Evolutionary conservation across 1,140 invertebrate species (phyloP).

Genomic region (Saxidomus purpurata): DNA sequence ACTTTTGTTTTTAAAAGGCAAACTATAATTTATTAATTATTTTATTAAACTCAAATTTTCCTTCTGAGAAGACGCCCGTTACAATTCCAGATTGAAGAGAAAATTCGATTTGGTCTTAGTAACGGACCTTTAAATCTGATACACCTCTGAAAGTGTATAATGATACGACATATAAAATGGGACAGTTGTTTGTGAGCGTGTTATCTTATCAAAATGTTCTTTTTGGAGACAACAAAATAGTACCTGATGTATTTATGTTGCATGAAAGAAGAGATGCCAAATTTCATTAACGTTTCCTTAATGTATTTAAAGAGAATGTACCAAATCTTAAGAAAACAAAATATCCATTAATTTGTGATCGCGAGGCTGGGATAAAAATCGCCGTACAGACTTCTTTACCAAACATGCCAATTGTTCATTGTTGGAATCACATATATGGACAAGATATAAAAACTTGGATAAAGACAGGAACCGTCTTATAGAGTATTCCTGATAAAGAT

Average conservation of each 20-base stretch:
- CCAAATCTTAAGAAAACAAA: background rate
- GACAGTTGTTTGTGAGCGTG: background rate
- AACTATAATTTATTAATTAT: too few relatives aligned
- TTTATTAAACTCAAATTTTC: too few relatives aligned
- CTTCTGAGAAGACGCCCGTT: too few relatives aligned
- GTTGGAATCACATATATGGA: conserved; percentile 3
- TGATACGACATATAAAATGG: background rate
- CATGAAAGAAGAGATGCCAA: background rate
- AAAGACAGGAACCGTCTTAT: too few relatives aligned
- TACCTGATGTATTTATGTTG: background rate
- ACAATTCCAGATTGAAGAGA: too few relatives aligned
- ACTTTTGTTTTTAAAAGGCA: too few relatives aligned
- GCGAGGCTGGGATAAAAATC: background rate
- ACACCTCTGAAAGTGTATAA: background rate
- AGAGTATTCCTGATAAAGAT: too few relatives aligned
- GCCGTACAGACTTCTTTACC: background rate
- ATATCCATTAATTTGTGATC: background rate
- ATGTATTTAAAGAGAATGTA: background rate
- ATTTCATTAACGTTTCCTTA: conserved; percentile 28
- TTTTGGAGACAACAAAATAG: background rate
- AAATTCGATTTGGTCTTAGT: too few relatives aligned
- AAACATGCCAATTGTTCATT: conserved; percentile 9
- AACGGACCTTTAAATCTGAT: too few relatives aligned
- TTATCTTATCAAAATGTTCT: background rate
- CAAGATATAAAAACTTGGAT: background rate